Conservation (phyloP, 2,113 vertebrate species). For the Clarias gariepinus region DNA sequence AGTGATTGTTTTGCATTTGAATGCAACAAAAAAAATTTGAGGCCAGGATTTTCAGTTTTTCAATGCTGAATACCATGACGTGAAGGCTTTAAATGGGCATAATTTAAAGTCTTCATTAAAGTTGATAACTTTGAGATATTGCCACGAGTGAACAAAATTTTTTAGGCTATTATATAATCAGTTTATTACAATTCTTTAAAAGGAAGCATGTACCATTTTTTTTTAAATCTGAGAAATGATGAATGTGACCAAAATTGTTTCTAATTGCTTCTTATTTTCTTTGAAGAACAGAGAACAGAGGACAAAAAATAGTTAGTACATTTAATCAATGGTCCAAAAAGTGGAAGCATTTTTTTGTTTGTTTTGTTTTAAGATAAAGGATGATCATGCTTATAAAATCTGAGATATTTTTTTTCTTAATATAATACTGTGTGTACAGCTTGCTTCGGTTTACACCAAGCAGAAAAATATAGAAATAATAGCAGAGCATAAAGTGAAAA, state of each 20-base stretch:
- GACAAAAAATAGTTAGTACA: background rate
- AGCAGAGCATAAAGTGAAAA: constrained; percentile 6
- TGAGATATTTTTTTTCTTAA: background rate
- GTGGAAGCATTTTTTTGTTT: background rate
- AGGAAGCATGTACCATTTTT: background rate
- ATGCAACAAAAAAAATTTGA: too few relatives aligned
- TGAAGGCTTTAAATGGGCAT: background rate
- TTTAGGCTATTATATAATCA: background rate
- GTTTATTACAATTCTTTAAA: background rate
- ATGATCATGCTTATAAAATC: background rate
- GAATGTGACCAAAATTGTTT: background rate
- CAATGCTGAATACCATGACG: background rate
- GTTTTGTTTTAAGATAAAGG: background rate
- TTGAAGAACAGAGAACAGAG: background rate
- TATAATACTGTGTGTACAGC: background rate
- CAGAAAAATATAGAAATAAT: background rate
- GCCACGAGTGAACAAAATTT: background rate
- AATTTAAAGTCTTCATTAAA: background rate
- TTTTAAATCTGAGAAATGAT: background rate
- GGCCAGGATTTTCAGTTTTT: too few relatives aligned
- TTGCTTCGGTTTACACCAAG: background rate
- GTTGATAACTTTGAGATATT: background rate
- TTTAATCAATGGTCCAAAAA: background rate
- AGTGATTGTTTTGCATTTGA: too few relatives aligned
- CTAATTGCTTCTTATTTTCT: background rate